A percentile compares a stretch with the other conserved stretches of the same genome.
These are phyloP conservation scores for Patella ulyssiponensis DNA, from an alignment of 2,888 invertebrate species.

Conservation along the genomic window DNA sequence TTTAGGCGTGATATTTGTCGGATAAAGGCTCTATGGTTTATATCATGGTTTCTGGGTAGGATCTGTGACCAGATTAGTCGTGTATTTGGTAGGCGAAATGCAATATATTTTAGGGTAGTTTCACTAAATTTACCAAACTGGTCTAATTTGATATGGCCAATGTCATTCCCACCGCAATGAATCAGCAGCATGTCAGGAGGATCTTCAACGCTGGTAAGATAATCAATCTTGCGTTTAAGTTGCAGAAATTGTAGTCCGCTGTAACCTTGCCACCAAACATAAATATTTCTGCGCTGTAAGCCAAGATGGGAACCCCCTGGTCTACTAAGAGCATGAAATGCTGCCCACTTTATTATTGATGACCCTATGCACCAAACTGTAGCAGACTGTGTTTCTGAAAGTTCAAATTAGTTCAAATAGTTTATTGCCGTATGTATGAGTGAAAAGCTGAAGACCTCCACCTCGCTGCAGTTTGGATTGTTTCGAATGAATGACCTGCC, in stretches of 20 bases:
- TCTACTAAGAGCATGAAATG: background rate
- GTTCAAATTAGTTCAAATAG: background rate
- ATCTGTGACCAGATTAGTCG: background rate
- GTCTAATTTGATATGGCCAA: background rate
- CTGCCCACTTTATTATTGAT: background rate
- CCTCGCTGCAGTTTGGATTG: background rate
- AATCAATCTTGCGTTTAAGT: background rate
- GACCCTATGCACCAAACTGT: background rate
- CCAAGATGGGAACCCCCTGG: background rate
- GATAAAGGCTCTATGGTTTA: background rate
- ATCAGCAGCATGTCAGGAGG: background rate
- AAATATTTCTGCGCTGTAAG: background rate
- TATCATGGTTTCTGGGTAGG: background rate
- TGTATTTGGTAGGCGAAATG: background rate
- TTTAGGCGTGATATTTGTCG: no score
- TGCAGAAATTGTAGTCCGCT: background rate
- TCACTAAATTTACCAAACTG: background rate
- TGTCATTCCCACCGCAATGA: background rate
- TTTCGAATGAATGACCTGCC: background rate
- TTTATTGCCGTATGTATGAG: background rate
- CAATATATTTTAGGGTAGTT: background rate
- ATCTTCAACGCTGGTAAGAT: background rate
- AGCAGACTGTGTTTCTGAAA: background rate
- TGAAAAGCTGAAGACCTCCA: background rate
- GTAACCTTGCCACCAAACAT: background rate